Percentiles rank a stretch among this genome's conserved stretches.
Conservation (phyloP, 2,797 vertebrate species). For the Eptatretus atami region DNA sequence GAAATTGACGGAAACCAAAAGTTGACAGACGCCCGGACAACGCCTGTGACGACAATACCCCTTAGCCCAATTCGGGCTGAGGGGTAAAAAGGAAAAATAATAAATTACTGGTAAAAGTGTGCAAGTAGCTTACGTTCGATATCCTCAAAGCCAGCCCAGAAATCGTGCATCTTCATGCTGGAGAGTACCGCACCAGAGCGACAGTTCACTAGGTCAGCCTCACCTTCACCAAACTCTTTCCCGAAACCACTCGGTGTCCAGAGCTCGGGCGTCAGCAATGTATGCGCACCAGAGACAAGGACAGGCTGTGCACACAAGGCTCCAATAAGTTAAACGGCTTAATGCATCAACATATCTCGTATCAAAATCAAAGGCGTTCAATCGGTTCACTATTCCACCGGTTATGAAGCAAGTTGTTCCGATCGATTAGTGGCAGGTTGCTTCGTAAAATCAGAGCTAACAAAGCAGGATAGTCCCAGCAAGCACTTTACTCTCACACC, state of each 20-base stretch:
- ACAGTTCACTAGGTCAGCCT: slow-evolving; percentile 95
- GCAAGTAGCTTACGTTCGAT: slow-evolving; percentile 44
- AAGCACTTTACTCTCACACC: background rate
- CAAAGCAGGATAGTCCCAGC: slow-evolving; percentile 5
- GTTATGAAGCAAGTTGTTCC: slow-evolving; percentile 7
- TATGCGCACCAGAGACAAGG: slow-evolving; percentile 84
- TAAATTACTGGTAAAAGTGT: background rate
- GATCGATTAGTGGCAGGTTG: background rate
- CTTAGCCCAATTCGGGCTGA: too few relatives aligned
- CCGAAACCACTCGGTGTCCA: slow-evolving; percentile 91
- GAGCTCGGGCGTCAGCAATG: slow-evolving; percentile 40
- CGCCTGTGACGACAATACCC: too few relatives aligned
- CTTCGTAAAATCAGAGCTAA: background rate
- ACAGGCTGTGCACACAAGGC: slow-evolving; percentile 33
- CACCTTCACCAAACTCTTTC: slow-evolving; percentile 82
- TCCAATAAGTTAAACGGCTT: too few relatives aligned
- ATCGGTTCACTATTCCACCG: background rate
- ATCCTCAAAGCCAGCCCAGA: slow-evolving; percentile 93
- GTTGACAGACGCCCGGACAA: too few relatives aligned
- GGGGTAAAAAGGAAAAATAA: too few relatives aligned
- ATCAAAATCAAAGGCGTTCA: too few relatives aligned
- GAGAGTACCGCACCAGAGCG: slow-evolving; percentile 92
- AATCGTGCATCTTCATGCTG: slow-evolving; percentile 91
- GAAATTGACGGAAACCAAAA: too few relatives aligned
- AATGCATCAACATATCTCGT: too few relatives aligned